phyloP scores from a whole-genome alignment of 2,888 invertebrate genomes.

The Tetrapedia diversipes region DNA sequence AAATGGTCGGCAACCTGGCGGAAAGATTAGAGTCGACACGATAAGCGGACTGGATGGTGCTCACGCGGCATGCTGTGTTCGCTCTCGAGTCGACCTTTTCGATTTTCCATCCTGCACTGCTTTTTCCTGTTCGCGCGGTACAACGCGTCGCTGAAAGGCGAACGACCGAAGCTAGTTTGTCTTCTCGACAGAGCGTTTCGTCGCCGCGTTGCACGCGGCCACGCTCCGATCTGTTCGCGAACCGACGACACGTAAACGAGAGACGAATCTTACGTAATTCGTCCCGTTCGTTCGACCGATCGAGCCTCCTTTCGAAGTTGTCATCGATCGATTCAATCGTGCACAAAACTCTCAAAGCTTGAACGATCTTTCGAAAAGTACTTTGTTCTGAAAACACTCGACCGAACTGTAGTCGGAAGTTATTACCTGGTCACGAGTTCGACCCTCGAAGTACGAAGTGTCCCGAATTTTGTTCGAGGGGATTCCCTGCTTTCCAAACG shows the following conservation, averaged over 20 bases:
- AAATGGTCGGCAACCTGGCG: background rate
- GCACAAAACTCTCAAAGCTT: background rate
- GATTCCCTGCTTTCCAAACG: slow-evolving; percentile 6
- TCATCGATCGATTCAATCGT: background rate
- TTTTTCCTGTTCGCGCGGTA: slow-evolving; percentile 30
- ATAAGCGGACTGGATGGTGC: background rate
- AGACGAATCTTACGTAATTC: slow-evolving; percentile 6
- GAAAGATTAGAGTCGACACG: background rate
- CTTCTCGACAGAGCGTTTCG: slow-evolving; percentile 54
- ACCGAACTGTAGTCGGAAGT: too few relatives aligned
- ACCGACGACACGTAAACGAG: background rate
- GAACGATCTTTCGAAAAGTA: background rate
- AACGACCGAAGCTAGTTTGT: slow-evolving; percentile 51
- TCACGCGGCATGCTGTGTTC: background rate
- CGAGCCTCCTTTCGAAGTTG: background rate
- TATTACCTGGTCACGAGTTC: too few relatives aligned
- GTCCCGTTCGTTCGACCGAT: background rate
- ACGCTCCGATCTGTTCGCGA: slow-evolving; percentile 4
- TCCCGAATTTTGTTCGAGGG: background rate
- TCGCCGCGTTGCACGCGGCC: slow-evolving; percentile 16
- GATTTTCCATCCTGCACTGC: slow-evolving; percentile 13
- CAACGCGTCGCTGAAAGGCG: slow-evolving; percentile 48
- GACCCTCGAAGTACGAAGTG: too few relatives aligned
- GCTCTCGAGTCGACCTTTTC: background rate
- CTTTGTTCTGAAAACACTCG: background rate